These are phyloP conservation scores for Sitta europaea DNA, from an alignment of 2,113 vertebrate species.

Conservation along the genomic window DNA sequence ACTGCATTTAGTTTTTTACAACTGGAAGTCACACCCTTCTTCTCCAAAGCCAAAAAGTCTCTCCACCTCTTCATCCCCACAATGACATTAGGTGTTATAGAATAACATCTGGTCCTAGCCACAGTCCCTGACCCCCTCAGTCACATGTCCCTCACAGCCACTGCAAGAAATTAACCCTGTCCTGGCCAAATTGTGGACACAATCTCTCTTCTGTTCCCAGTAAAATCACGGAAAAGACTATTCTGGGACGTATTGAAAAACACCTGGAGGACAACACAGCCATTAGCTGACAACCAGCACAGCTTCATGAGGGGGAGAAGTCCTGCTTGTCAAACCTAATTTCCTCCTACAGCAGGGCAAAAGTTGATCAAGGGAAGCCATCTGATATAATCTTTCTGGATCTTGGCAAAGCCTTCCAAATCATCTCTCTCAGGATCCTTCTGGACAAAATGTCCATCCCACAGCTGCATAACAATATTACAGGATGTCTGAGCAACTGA, in stretches of 20 bases:
- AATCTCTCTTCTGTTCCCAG: too few species aligned
- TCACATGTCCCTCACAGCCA: not conserved
- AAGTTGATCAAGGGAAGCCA: not conserved
- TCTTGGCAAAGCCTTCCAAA: not conserved
- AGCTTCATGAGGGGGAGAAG: not conserved
- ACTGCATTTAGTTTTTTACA: not conserved
- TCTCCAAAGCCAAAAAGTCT: not conserved
- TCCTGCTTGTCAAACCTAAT: not conserved
- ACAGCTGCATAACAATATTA: not conserved
- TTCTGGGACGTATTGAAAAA: not conserved
- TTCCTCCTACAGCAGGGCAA: not conserved
- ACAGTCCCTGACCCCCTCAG: not conserved
- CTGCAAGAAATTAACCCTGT: not conserved
- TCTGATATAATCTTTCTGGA: not conserved
- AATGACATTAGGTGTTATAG: not conserved
- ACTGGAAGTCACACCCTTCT: not conserved
- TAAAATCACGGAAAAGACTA: not conserved
- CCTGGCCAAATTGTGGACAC: not conserved
- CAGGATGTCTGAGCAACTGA: not conserved
- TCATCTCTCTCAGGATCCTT: not conserved
- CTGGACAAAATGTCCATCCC: not conserved
- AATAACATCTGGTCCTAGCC: rapidly evolving
- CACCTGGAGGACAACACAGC: too few species aligned
- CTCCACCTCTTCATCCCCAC: not conserved
- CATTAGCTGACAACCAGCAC: not conserved